Conservation (phyloP, 2,797 vertebrate genomes). For the Emys orbicularis region DNA sequence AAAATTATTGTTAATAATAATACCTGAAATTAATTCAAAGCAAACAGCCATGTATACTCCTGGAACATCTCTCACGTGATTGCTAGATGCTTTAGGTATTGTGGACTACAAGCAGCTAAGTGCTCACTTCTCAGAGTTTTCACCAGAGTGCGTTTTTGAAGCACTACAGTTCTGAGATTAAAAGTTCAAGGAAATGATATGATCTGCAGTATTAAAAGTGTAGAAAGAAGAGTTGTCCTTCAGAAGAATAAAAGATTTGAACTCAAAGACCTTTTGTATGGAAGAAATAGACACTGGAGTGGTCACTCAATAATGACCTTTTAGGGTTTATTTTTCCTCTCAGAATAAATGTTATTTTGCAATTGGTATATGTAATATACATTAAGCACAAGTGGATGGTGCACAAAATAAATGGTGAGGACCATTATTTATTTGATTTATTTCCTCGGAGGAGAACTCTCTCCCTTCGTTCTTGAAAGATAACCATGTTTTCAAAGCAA, state of each 20-base stretch:
- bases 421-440: not conserved
- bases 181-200: not conserved
- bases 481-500: not conserved
- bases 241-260: not conserved
- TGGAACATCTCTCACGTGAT: not conserved
- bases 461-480: not conserved
- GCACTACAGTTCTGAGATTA: not conserved
- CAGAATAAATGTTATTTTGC: not conserved
- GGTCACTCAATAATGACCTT: not conserved
- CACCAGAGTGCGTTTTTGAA: not conserved
- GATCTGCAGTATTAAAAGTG: not conserved
- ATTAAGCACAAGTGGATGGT: not conserved
- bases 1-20: not conserved
- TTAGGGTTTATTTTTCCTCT: accelerated
- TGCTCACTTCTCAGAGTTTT: not conserved
- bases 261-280: not conserved
- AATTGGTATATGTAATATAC: accelerated
- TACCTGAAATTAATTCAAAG: not conserved
- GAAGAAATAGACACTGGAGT: not conserved
- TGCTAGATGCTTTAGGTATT: not conserved
- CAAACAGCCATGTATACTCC: not conserved
- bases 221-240: not conserved
- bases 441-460: not conserved
- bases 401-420: not conserved
- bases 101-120: not conserved